Evolutionary conservation across 2,888 invertebrate species (phyloP), one percentile per base, ranked within the genome.

Genomic region (Pseudoips prasinana): DNA sequence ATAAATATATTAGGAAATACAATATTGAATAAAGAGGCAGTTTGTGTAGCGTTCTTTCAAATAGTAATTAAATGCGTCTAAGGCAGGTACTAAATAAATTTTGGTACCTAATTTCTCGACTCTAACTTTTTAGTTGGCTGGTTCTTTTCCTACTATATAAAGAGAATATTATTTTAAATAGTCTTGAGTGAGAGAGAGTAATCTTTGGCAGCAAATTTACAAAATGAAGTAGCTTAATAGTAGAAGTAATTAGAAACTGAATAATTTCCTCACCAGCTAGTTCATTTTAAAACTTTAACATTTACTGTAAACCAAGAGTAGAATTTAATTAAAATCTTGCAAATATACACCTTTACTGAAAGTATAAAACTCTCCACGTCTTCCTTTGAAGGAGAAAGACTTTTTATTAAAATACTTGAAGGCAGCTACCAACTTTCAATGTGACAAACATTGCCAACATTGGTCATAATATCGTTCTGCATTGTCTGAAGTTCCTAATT

Each of bases 281-380:
- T 33, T 19, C 3, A 27, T 40, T 37, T 25, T 36, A 38, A 36
- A 25, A 39, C 36, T 24, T 20, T 34, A 57, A 45, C 28, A 29
- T 49, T 47, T 47, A 42, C 46, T 44, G 37, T 29, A 49, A 36
- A 40, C 32, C 9, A 17, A 43, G 32, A 41, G 37, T 39, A 51
- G 41, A 56, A 69, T 71, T 77, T 73, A 77, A 78, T 76, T 76
- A 72, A 73, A 75, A 68, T 61, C 62, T 71, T 77, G 72, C 71
- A 73, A 76, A 75, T 72, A 58, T 62, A 68, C 67, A 69, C 65
- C 67, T 70, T 59, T 44, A 51, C 49, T 44, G 29, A 34, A 38
- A 54, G 39, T 30, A 46, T 39, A 42, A 43, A 55, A 54, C 48
- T 61, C 34, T 36, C 44, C 23, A 50, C 40, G 31, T 53, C 39